Evolutionary conservation across 2,888 invertebrate species (phyloP).

Genomic region (Holacanthella duospinosa): DNA sequence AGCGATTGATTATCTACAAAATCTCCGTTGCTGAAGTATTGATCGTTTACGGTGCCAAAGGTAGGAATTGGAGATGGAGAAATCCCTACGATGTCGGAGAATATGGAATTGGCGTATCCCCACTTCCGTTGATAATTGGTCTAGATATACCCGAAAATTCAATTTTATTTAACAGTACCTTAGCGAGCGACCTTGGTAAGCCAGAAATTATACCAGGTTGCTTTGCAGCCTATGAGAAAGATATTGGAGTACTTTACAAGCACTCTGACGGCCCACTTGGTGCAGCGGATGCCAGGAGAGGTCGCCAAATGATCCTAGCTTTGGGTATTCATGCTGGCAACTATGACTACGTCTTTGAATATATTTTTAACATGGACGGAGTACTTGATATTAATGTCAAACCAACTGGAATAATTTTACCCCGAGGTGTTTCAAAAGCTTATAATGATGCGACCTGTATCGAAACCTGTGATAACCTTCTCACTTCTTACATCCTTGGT

Average conservation of each 20-base stretch:
- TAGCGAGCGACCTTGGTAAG: not conserved
- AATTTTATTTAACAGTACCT: not conserved
- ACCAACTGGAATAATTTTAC: constrained; percentile 1
- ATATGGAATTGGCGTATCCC: not conserved
- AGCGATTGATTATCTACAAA: not conserved
- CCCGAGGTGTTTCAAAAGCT: not conserved
- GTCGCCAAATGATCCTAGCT: not conserved
- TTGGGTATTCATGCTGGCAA: not conserved
- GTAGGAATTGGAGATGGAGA: not conserved
- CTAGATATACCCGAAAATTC: not conserved
- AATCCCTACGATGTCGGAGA: not conserved
- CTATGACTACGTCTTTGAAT: constrained; percentile 6
- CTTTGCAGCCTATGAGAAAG: not conserved
- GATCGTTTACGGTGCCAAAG: not conserved
- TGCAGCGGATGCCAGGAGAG: not conserved
- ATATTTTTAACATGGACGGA: constrained; percentile 4
- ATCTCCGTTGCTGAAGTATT: not conserved
- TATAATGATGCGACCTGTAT: not conserved
- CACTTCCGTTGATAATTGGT: not conserved
- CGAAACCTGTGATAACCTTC: not conserved
- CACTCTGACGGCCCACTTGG: not conserved
- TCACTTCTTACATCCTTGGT: not conserved
- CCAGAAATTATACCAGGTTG: not conserved
- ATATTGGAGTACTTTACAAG: not conserved
- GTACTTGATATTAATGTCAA: not conserved